A percentile compares a stretch with the other conserved stretches of the same genome.
These are phyloP conservation scores for Nezara viridula DNA, from an alignment of 2,888 invertebrate species.

Conservation along the genomic window DNA sequence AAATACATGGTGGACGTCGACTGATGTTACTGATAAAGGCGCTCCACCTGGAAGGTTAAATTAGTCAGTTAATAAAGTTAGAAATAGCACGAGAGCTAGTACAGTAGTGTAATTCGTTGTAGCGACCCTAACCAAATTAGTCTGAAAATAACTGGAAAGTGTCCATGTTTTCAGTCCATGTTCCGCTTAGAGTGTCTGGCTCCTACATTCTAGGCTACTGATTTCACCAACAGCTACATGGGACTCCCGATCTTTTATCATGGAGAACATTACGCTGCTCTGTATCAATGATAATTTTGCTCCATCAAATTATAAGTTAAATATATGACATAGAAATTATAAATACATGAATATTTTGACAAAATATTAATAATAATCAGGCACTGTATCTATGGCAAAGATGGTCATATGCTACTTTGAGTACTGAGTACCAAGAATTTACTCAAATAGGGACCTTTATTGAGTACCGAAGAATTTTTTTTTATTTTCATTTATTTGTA, in stretches of 20 bases:
- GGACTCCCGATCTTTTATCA: background rate
- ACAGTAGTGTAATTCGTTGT: background rate
- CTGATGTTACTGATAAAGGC: too few relatives aligned
- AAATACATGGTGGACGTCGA: too few relatives aligned
- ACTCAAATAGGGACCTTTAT: too few relatives aligned
- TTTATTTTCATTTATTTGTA: too few relatives aligned
- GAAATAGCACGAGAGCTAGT: background rate
- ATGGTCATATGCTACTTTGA: too few relatives aligned
- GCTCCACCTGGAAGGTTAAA: too few relatives aligned
- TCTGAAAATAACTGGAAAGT: background rate
- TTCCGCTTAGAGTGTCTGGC: background rate
- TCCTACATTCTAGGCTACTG: background rate
- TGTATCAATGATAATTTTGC: background rate
- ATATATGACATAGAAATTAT: background rate
- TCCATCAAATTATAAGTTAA: background rate
- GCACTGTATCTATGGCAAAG: too few relatives aligned
- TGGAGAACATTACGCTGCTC: background rate
- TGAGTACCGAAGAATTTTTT: too few relatives aligned
- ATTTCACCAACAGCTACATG: background rate
- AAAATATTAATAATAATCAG: too few relatives aligned
- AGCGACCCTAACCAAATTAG: background rate
- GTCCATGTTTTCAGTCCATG: background rate
- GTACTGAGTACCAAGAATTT: too few relatives aligned
- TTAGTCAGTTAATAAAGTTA: background rate
- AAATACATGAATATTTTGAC: too few relatives aligned